phyloP scores from a whole-genome alignment of 1,140 invertebrate genomes.

The Microplitis demolitor region DNA sequence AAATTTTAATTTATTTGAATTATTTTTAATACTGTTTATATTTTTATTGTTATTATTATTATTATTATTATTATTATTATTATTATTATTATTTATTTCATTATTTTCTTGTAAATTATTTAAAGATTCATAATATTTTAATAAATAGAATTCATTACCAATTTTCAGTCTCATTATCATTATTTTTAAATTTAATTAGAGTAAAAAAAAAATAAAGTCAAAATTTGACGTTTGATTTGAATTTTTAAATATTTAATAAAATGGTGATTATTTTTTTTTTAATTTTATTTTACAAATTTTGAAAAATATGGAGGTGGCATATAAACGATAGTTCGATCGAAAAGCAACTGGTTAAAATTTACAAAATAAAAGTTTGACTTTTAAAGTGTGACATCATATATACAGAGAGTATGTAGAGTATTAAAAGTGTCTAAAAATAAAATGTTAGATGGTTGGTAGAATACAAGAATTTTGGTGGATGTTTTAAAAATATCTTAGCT shows the following conservation, averaged over 20 bases:
- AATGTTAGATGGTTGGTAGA: background rate
- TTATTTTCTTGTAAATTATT: background rate
- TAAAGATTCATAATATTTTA: background rate
- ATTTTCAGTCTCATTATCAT: slow-evolving; percentile 7
- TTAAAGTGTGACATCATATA: slow-evolving; percentile 15
- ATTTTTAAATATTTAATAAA: no score
- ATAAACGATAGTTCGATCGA: background rate
- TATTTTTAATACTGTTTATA: background rate
- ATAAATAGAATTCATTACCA: background rate
- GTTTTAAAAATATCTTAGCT: slow-evolving; percentile 3
- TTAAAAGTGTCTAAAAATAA: slow-evolving; percentile 8
- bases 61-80: background rate
- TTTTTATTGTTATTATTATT: background rate
- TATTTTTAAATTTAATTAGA: background rate
- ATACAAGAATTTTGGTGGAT: slow-evolving; percentile 2
- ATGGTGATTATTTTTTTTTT: no score
- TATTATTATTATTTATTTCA: background rate
- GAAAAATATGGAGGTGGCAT: background rate
- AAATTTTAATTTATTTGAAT: no score
- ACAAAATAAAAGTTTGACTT: background rate
- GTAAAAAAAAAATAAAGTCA: background rate
- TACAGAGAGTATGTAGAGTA: background rate
- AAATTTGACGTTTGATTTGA: no score
- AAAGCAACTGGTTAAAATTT: background rate
- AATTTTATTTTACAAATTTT: no score